These are phyloP conservation scores for Colostygia pectinataria DNA, from an alignment of 2,888 invertebrate genomes.

Conservation along the genomic window DNA sequence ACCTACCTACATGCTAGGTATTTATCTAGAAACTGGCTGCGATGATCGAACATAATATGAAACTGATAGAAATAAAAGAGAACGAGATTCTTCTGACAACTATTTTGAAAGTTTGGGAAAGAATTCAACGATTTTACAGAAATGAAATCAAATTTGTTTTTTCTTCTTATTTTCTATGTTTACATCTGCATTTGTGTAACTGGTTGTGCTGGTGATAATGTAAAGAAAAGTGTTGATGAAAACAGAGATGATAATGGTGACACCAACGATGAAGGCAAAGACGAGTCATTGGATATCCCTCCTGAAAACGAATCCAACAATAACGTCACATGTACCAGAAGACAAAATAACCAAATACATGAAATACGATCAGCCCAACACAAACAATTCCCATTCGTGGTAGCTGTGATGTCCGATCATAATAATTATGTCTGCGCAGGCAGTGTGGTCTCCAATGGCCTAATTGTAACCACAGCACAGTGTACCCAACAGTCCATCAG, in stretches of 20 bases:
- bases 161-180: constrained; percentile 46
- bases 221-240: constrained; percentile 68
- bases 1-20: not conserved
- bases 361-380: constrained; percentile 55
- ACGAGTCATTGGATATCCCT: constrained; percentile 63
- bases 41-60: constrained; percentile 14
- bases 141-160: constrained; percentile 33
- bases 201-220: constrained; percentile 51
- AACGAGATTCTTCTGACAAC: constrained; percentile 38
- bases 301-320: constrained; percentile 46
- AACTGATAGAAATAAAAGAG: constrained; percentile 54
- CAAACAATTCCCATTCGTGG: constrained; percentile 70
- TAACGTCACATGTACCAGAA: constrained; percentile 58
- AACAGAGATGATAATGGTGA: constrained; percentile 62
- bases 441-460: constrained; percentile 60
- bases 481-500: constrained; percentile 56
- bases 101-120: constrained; percentile 9
- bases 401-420: constrained; percentile 65
- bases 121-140: constrained; percentile 12
- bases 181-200: constrained; percentile 46
- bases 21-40: constrained; percentile 19
- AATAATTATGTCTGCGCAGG: constrained; percentile 71
- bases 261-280: constrained; percentile 57
- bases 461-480: constrained; percentile 64
- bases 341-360: constrained; percentile 62